Evolutionary conservation across 1,140 invertebrate species (phyloP).

Genomic region (Melipona quadrifasciata): DNA sequence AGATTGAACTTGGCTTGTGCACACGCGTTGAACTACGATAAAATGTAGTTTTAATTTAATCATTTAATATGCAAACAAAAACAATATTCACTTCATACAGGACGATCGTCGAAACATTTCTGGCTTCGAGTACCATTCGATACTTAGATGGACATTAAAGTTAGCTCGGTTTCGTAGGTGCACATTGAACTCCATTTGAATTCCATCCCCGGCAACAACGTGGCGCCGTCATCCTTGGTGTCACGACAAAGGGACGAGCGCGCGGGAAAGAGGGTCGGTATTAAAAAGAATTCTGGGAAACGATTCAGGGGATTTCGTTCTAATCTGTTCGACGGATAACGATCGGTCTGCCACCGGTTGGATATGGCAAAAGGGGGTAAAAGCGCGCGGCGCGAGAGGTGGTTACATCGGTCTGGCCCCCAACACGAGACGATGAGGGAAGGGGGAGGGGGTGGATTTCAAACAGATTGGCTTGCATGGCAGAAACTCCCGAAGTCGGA

Average conservation of each 20-base stretch:
- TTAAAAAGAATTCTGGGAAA: constrained; percentile 41
- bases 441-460: constrained; percentile 50
- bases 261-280: background rate
- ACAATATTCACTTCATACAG: too few relatives aligned
- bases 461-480: constrained; percentile 76
- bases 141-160: too few relatives aligned
- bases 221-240: too few relatives aligned
- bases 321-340: constrained; percentile 63
- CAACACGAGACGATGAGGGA: background rate
- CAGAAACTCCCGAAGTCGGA: constrained; percentile 74
- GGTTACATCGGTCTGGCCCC: background rate
- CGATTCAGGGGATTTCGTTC: constrained; percentile 55
- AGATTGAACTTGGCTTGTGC: too few relatives aligned
- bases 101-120: too few relatives aligned
- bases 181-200: too few relatives aligned
- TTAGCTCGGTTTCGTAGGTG: too few relatives aligned
- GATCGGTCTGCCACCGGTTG: constrained; percentile 50
- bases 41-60: too few relatives aligned
- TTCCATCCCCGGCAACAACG: too few relatives aligned
- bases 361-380: constrained; percentile 39
- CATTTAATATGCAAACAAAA: too few relatives aligned
- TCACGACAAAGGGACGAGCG: background rate
- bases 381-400: constrained; percentile 11
- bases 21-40: too few relatives aligned
- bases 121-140: too few relatives aligned